Evolutionary conservation across 2,797 vertebrate species (phyloP).

Genomic region (Anabacerthia variegaticeps): DNA sequence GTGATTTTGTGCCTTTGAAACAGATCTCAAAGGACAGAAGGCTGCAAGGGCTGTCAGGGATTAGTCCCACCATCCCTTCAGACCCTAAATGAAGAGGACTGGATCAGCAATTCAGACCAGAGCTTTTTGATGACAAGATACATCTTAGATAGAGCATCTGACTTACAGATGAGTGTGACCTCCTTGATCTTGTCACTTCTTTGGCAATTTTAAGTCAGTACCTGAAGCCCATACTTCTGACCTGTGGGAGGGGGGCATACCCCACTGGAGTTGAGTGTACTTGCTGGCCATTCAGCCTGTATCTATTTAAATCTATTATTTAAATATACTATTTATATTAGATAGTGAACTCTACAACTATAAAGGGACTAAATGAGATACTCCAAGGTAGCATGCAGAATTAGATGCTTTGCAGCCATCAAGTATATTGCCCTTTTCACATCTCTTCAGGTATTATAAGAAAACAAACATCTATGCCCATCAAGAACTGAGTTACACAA

Average conservation of each 20-base stretch:
- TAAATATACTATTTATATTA: not conserved
- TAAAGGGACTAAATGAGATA: not conserved
- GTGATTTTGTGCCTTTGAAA: not conserved
- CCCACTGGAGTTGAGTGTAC: no score
- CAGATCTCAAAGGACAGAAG: not conserved
- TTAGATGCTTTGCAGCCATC: not conserved
- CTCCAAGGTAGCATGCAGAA: not conserved
- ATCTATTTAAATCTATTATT: not conserved
- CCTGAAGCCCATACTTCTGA: not conserved
- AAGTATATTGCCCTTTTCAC: not conserved
- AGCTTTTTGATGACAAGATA: not conserved
- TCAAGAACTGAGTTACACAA: not conserved
- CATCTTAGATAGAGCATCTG: not conserved
- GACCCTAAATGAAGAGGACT: not conserved
- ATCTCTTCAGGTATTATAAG: not conserved
- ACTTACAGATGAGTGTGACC: not conserved
- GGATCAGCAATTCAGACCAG: not conserved
- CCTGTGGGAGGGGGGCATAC: fast-evolving
- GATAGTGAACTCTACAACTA: not conserved
- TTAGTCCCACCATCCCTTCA: not conserved
- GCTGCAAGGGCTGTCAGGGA: not conserved
- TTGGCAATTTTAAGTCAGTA: not conserved
- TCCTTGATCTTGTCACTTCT: not conserved
- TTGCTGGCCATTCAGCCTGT: not conserved
- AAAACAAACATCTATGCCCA: not conserved